Evolutionary conservation across 1,140 invertebrate genomes (phyloP).

Genomic region (Drosophila nannoptera): DNA sequence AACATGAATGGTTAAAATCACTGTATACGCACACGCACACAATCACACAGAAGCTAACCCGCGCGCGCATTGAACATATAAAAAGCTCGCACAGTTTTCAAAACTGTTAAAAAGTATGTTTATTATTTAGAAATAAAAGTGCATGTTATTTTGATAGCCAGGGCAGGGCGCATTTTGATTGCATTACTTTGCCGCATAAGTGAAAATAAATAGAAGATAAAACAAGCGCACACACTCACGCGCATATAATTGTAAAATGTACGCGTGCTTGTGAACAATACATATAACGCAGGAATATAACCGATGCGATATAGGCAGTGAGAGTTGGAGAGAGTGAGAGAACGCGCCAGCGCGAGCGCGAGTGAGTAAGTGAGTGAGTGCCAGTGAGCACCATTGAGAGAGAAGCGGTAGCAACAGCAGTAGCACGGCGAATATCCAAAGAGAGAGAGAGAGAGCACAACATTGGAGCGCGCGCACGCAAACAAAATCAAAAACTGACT

Average conservation of each 20-base stretch:
- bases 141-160: conserved; percentile 29
- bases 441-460: conserved; percentile 14
- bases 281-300: conserved; percentile 23
- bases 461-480: conserved; percentile 62
- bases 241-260: conserved; percentile 32
- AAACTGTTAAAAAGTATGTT: conserved; percentile 48
- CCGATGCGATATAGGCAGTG: conserved; percentile 15
- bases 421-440: conserved; percentile 6
- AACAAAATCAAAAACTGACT: conserved; percentile 71
- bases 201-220: conserved; percentile 76
- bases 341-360: conserved; percentile 15
- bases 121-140: conserved; percentile 12
- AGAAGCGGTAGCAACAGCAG: conserved; percentile 1
- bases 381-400: conserved; percentile 15
- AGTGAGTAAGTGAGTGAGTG: conserved; percentile 18
- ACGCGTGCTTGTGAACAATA: conserved; percentile 32
- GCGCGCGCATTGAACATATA: conserved; percentile 6
- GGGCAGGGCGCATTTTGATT: conserved; percentile 37
- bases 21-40: conserved; percentile 9
- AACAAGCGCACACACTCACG: conserved; percentile 33
- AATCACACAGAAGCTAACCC: conserved; percentile 21
- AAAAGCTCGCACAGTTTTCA: conserved; percentile 13
- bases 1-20: conserved; percentile 23
- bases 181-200: conserved; percentile 67
- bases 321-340: conserved; percentile 6